phyloP scores from a whole-genome alignment of 2,888 invertebrate genomes.

The Ptychoptera contaminata region DNA sequence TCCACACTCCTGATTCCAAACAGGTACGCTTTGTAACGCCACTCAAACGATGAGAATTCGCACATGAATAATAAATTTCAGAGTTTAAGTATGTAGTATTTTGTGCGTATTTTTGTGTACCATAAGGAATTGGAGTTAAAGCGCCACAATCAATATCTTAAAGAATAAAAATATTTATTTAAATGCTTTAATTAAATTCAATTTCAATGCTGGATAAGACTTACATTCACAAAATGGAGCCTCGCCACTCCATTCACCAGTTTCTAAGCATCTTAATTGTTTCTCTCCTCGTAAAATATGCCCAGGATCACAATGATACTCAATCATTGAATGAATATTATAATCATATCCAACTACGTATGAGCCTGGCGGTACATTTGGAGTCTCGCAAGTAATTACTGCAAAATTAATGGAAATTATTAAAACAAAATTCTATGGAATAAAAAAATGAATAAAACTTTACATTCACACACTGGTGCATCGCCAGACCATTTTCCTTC shows the following conservation, averaged over 20 bases:
- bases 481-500: slow-evolving; percentile 81
- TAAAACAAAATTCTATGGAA: slow-evolving; percentile 1
- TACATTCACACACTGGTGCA: slow-evolving; percentile 72
- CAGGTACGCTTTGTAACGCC: slow-evolving; percentile 60
- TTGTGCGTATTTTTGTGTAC: slow-evolving; percentile 57
- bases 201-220: slow-evolving; percentile 15
- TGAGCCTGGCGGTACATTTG: slow-evolving; percentile 69
- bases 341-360: slow-evolving; percentile 81
- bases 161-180: slow-evolving; percentile 5
- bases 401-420: slow-evolving; percentile 17
- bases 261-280: slow-evolving; percentile 51
- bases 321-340: slow-evolving; percentile 72
- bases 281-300: slow-evolving; percentile 60
- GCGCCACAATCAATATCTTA: slow-evolving; percentile 80
- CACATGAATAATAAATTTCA: slow-evolving; percentile 63
- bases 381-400: slow-evolving; percentile 79
- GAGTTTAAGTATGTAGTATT: slow-evolving; percentile 69
- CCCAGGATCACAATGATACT: slow-evolving; percentile 77
- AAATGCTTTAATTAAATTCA: neutral
- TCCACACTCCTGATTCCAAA: slow-evolving; percentile 64
- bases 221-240: slow-evolving; percentile 75
- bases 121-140: slow-evolving; percentile 62
- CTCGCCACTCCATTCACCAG: slow-evolving; percentile 72
- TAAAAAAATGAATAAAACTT: slow-evolving; percentile 22
- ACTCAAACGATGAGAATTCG: slow-evolving; percentile 59